These are phyloP conservation scores for Amiota communis DNA, from an alignment of 2,888 invertebrate species.

Conservation along the genomic window DNA sequence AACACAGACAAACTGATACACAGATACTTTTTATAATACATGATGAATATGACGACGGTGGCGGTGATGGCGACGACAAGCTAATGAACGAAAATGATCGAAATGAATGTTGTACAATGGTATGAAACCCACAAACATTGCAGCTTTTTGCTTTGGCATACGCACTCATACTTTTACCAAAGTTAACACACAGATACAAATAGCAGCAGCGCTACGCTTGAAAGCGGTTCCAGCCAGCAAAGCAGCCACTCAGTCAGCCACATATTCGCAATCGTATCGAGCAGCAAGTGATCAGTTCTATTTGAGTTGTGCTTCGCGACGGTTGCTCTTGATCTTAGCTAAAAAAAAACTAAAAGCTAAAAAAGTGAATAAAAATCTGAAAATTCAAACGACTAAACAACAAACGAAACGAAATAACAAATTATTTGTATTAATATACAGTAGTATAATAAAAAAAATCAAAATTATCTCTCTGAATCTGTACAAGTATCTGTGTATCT, in stretches of 20 bases:
- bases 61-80: no score
- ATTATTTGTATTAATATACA: constrained; percentile 19
- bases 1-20: no score
- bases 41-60: no score
- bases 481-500: constrained; percentile 23
- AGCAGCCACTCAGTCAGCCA: constrained; percentile 36
- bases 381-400: constrained; percentile 43
- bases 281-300: constrained; percentile 68
- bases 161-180: constrained; percentile 39
- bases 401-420: constrained; percentile 33
- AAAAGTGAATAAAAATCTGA: constrained; percentile 27
- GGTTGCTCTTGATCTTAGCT: constrained; percentile 59
- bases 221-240: constrained; percentile 20
- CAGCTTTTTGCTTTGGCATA: constrained; percentile 42
- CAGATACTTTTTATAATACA: no score
- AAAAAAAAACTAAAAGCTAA: constrained; percentile 21
- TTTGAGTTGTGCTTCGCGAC: constrained; percentile 70
- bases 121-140: constrained; percentile 45
- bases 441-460: constrained; percentile 17
- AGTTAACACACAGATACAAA: constrained; percentile 56
- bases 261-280: constrained; percentile 25
- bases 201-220: constrained; percentile 54
- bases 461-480: constrained; percentile 31
- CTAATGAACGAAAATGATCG: no score
- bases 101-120: constrained; percentile 22